Evolutionary conservation across 2,888 invertebrate genomes (phyloP).

Genomic region (Campoplex nolae): DNA sequence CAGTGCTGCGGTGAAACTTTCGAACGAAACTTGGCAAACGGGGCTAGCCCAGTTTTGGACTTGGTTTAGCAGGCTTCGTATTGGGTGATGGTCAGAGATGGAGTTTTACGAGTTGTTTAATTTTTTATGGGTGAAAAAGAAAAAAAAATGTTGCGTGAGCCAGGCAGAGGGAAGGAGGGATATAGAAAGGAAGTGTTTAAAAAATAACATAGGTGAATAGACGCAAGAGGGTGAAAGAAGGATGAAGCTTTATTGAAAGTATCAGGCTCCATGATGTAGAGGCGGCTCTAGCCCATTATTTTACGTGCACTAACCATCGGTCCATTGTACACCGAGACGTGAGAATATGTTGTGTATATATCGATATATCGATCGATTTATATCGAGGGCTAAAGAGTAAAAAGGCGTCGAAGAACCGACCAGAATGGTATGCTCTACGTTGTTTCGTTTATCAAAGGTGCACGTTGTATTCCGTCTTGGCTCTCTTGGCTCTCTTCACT

Average conservation of each 20-base stretch:
- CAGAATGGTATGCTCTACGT: neutral
- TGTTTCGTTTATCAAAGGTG: slow-evolving; percentile 12
- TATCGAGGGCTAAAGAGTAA: neutral
- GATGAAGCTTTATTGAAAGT: slow-evolving; percentile 68
- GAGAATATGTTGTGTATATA: slow-evolving; percentile 73
- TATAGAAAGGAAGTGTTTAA: slow-evolving; percentile 27
- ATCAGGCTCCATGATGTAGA: slow-evolving; percentile 62
- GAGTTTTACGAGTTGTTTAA: neutral
- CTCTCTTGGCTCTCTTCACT: slow-evolving; percentile 7
- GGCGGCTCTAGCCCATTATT: slow-evolving; percentile 76
- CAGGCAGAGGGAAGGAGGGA: neutral
- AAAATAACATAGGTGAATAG: slow-evolving; percentile 34
- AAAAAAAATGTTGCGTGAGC: neutral
- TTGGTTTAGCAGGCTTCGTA: neutral
- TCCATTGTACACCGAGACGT: slow-evolving; percentile 78
- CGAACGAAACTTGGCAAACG: neutral
- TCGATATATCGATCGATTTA: slow-evolving; percentile 9
- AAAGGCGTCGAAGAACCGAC: slow-evolving; percentile 20
- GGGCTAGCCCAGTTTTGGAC: neutral
- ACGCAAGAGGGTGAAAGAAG: slow-evolving; percentile 39
- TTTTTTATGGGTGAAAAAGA: neutral
- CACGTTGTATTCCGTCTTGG: slow-evolving; percentile 32
- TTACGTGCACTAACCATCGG: slow-evolving; percentile 73
- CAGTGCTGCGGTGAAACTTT: neutral
- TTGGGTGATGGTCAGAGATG: neutral